Conservation (phyloP, 2,888 invertebrate genomes). For the Cenopis cana region DNA sequence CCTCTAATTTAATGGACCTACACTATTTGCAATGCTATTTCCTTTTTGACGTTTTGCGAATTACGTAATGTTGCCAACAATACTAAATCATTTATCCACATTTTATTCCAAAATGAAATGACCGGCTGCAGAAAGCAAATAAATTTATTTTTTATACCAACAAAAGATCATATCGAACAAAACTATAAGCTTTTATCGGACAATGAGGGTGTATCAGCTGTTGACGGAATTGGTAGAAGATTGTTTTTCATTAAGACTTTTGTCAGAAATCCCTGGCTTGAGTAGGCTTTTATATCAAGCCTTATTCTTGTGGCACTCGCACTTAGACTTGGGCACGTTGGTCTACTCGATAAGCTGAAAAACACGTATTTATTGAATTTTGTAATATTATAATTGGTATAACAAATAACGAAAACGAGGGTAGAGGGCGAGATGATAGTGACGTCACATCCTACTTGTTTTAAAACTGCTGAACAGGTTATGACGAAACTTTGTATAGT, state of each 20-base stretch:
- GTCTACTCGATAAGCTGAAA: constrained; percentile 22
- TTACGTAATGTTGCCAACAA: constrained; percentile 3
- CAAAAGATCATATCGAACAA: constrained; percentile 8
- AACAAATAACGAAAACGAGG: neutral
- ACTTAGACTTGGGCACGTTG: constrained; percentile 31
- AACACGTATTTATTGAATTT: neutral
- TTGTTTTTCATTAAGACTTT: constrained; percentile 62
- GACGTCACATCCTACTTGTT: too few species aligned
- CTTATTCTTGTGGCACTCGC: constrained; percentile 34
- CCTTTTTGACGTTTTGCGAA: neutral
- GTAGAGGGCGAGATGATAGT: neutral
- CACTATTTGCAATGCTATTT: too few species aligned
- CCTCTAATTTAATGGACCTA: neutral
- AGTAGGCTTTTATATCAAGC: constrained; percentile 45
- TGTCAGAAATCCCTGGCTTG: constrained; percentile 64
- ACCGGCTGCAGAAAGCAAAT: neutral
- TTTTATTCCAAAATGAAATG: neutral
- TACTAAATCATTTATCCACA: neutral
- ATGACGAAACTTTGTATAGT: too few species aligned
- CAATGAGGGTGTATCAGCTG: constrained; percentile 39
- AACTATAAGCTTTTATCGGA: constrained; percentile 48
- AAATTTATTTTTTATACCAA: constrained; percentile 23
- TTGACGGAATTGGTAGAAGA: constrained; percentile 51
- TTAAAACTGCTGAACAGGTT: too few species aligned
- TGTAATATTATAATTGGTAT: too few species aligned